A percentile compares a stretch with the other conserved stretches of the same genome.
Conservation (phyloP, 2,797 vertebrate genomes). For the Centroberyx gerrardi region DNA sequence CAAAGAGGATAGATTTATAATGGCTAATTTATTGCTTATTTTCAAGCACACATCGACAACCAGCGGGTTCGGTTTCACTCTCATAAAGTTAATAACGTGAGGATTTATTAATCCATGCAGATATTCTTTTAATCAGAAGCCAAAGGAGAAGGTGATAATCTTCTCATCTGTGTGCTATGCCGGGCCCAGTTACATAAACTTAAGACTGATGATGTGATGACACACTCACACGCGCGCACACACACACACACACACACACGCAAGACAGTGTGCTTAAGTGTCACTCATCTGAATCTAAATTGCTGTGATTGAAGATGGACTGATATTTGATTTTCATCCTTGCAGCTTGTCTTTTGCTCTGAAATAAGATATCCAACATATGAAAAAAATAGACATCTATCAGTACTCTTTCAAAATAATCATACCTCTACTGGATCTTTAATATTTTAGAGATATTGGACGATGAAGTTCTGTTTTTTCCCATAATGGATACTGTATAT, state of each 20-base stretch:
- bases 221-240: conserved; percentile 41
- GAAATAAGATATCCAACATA: conserved; percentile 10
- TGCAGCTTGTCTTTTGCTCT: conserved; percentile 8
- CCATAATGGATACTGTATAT: no score
- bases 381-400: neutral
- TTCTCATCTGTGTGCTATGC: conserved; percentile 35
- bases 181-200: conserved; percentile 37
- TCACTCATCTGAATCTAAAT: conserved; percentile 43
- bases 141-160: conserved; percentile 29
- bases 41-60: conserved; percentile 13
- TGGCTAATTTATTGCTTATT: neutral
- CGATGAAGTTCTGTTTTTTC: no score
- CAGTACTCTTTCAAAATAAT: neutral
- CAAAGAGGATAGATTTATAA: neutral
- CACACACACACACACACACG: conserved; percentile 3
- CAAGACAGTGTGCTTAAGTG: conserved; percentile 24
- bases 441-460: neutral
- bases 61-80: neutral
- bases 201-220: conserved; percentile 65
- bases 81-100: neutral
- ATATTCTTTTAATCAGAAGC: conserved; percentile 44
- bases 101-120: conserved; percentile 4
- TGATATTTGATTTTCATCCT: conserved; percentile 20
- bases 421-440: neutral
- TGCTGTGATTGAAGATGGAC: conserved; percentile 13